Evolutionary conservation across 2,113 vertebrate species (phyloP).

Genomic region (Platysteira castanea): DNA sequence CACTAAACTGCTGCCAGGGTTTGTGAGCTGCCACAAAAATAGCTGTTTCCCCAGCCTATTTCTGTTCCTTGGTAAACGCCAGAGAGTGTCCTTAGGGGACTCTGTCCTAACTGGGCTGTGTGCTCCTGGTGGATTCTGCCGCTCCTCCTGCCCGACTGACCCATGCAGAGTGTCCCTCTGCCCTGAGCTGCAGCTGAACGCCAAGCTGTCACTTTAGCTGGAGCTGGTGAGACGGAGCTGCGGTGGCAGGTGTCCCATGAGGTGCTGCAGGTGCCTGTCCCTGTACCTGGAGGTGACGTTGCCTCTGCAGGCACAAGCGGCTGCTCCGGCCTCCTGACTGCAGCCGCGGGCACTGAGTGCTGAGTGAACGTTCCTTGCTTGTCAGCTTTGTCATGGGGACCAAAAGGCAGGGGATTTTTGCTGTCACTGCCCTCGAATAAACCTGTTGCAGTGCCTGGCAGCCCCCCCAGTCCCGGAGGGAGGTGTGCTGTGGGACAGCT

Average conservation of each 20-base stretch:
- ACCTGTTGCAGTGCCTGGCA: neutral
- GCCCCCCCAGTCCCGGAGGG: neutral
- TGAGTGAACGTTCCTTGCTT: neutral
- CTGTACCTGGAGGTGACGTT: rapidly evolving
- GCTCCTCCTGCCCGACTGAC: neutral
- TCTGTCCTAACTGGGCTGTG: no score
- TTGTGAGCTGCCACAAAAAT: neutral
- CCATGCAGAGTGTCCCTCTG: no score
- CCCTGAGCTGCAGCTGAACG: neutral
- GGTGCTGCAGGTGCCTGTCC: neutral
- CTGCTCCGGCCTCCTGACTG: neutral
- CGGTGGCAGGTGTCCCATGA: neutral
- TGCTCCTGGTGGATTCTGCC: neutral
- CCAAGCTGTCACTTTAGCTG: neutral
- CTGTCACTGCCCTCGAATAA: neutral
- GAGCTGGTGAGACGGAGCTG: neutral
- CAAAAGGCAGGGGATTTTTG: neutral
- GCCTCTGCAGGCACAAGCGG: rapidly evolving
- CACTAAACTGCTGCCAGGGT: neutral
- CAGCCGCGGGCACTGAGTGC: neutral
- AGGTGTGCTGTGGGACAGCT: neutral
- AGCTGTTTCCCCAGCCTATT: neutral
- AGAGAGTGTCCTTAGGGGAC: neutral
- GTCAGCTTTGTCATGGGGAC: neutral
- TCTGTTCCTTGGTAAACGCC: neutral